Evolutionary conservation across 2,888 invertebrate genomes (phyloP), one percentile per base, ranked within the genome.

Genomic region (Leptopilina myrica): DNA sequence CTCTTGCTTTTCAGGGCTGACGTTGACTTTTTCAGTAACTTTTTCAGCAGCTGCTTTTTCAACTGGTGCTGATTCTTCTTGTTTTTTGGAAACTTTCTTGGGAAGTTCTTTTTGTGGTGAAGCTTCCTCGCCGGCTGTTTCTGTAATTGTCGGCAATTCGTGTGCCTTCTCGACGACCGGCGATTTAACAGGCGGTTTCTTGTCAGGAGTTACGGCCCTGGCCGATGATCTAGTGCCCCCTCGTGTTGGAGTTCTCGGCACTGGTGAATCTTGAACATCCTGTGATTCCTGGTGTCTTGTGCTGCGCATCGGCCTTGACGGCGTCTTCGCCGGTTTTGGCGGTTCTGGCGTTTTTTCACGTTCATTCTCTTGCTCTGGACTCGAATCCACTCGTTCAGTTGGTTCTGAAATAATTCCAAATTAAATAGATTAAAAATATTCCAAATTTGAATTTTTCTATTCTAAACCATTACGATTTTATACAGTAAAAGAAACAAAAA

Each of bases 331-430:
- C 4, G 85, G 66, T 79, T 86, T 88, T 2, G 84, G 20, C 5
- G 86, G 83, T 56, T 90, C 91, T 7, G 84, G 84, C 3, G 87
- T 83, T 78, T 83, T 88, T 69, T 87, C 87, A 81, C 77, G 80
- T 9, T 85, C 85, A 75, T 87, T 85, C 78, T 73, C 73, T 40
- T 79, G 79, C 11, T 83, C 83, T n/a, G 79, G 77, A 8, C 46
- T 69, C 46, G 75, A 62, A 14, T 80, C 81, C 33, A 53, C 9
- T 56, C 80, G 78, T n/a, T 78, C 64, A 67, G n/a, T 78, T 59
- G 76, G 1, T 76, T 79, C 81, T 83, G 20, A 2, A 77, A 59
- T 12, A 15, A 49, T 49, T 49, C 20, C 14, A 12, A 56, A 14
- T 56, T 56, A 56, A 12, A n/a, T 56, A 14, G 14, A n/a, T 20